Percentiles rank a stretch among this genome's conserved stretches.
Evolutionary conservation across 2,888 invertebrate species (phyloP).

Genomic region (Lycia hirtaria): DNA sequence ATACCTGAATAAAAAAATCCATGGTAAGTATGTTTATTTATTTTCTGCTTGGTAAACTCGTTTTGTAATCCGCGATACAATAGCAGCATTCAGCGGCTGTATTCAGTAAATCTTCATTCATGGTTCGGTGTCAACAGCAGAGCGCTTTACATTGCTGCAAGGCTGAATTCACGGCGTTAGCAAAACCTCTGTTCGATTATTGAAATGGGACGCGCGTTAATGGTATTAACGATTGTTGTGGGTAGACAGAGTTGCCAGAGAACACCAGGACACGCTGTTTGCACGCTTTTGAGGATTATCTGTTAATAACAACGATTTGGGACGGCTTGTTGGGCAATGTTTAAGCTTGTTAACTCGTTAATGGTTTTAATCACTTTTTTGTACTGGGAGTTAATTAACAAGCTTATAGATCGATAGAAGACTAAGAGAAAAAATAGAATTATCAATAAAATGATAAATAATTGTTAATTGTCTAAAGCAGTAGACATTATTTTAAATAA

Average conservation of each 20-base stretch:
- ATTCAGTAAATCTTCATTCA: slow-evolving; percentile 58
- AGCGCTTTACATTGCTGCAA: slow-evolving; percentile 41
- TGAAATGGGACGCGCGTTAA: slow-evolving; percentile 49
- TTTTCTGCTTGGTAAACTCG: slow-evolving; percentile 17
- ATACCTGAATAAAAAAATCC: too few relatives aligned
- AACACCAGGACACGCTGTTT: slow-evolving; percentile 36
- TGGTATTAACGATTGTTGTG: slow-evolving; percentile 45
- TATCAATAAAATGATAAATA: too few relatives aligned
- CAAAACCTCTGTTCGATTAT: slow-evolving; percentile 51
- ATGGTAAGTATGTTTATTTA: not conserved
- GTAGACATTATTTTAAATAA: too few relatives aligned
- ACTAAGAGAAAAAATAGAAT: not conserved
- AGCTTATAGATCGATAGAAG: not conserved
- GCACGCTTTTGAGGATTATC: slow-evolving; percentile 33
- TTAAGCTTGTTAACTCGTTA: slow-evolving; percentile 26
- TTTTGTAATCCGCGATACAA: slow-evolving; percentile 31
- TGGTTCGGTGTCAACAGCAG: slow-evolving; percentile 54
- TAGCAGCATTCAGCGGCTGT: slow-evolving; percentile 44
- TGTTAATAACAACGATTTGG: slow-evolving; percentile 27
- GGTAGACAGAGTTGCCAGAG: slow-evolving; percentile 28
- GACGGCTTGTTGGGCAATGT: slow-evolving; percentile 16
- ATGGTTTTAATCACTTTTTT: slow-evolving; percentile 22
- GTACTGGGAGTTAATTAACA: not conserved
- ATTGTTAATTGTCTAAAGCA: too few relatives aligned
- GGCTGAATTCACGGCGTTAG: slow-evolving; percentile 37